phyloP scores from a whole-genome alignment of 2,797 vertebrate genomes.

The Anomalospiza imberbis region DNA sequence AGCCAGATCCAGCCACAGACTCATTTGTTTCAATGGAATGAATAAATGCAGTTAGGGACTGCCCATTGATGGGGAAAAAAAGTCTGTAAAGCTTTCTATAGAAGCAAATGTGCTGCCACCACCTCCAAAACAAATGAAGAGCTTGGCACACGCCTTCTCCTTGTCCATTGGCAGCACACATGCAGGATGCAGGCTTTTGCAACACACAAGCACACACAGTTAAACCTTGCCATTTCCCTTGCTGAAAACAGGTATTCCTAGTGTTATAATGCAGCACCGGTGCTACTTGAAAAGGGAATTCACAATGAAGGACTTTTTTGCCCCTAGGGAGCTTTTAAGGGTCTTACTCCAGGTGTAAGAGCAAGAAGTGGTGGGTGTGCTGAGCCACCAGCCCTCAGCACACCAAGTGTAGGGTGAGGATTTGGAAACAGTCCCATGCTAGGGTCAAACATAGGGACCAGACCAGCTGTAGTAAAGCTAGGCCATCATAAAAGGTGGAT shows the following conservation, averaged over 20 bases:
- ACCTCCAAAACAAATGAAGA: slow-evolving; percentile 45
- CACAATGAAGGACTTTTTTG: not conserved
- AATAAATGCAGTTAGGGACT: slow-evolving; percentile 23
- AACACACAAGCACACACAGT: not conserved
- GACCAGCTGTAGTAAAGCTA: not conserved
- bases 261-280: rapidly evolving
- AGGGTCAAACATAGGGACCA: not conserved
- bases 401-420: not conserved
- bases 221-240: not conserved
- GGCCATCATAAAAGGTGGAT: not conserved
- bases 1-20: slow-evolving; percentile 43
- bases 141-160: not conserved
- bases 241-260: not conserved
- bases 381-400: not conserved
- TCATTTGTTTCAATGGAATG: slow-evolving; percentile 51
- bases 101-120: not conserved
- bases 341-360: not conserved
- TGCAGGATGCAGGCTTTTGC: not conserved
- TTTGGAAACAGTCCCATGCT: not conserved
- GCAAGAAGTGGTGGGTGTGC: not conserved
- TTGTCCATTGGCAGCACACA: not conserved
- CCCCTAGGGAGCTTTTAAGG: not conserved
- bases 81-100: slow-evolving; percentile 29
- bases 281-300: not conserved
- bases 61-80: slow-evolving; percentile 25